Conservation (phyloP, 1,140 invertebrate species). For the Drosophila grimshawi region DNA sequence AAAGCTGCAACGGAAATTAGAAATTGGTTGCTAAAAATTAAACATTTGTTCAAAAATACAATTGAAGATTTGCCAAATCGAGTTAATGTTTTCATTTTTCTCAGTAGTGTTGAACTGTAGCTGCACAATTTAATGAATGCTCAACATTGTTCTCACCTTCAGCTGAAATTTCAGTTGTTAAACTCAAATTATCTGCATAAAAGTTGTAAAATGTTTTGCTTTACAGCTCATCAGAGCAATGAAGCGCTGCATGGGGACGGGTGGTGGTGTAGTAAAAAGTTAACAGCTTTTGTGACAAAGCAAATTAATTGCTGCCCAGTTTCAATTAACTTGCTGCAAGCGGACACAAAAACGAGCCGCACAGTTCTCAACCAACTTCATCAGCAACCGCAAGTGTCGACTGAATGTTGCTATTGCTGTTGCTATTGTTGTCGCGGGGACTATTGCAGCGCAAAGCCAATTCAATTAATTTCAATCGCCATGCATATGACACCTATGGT, state of each 20-base stretch:
- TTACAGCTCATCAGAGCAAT: slow-evolving; percentile 23
- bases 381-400: slow-evolving; percentile 69
- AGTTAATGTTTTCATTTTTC: background rate
- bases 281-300: slow-evolving; percentile 79
- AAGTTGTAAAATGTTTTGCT: slow-evolving; percentile 62
- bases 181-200: slow-evolving; percentile 70
- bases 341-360: slow-evolving; percentile 19
- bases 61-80: too few species aligned
- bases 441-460: slow-evolving; percentile 68
- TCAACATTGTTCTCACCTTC: slow-evolving; percentile 51
- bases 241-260: background rate
- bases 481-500: slow-evolving; percentile 82
- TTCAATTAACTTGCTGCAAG: slow-evolving; percentile 74
- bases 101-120: background rate
- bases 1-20: background rate
- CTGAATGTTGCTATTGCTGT: slow-evolving; percentile 34
- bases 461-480: slow-evolving; percentile 80
- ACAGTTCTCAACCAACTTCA: slow-evolving; percentile 30
- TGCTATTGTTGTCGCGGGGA: slow-evolving; percentile 37
- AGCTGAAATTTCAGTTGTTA: slow-evolving; percentile 43
- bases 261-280: slow-evolving; percentile 34
- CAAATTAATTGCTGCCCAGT: slow-evolving; percentile 80
- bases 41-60: background rate
- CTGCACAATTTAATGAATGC: slow-evolving; percentile 65
- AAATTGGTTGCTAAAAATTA: background rate